Evolutionary conservation across 2,888 invertebrate species (phyloP).

Genomic region (Rhabditoides inermis): DNA sequence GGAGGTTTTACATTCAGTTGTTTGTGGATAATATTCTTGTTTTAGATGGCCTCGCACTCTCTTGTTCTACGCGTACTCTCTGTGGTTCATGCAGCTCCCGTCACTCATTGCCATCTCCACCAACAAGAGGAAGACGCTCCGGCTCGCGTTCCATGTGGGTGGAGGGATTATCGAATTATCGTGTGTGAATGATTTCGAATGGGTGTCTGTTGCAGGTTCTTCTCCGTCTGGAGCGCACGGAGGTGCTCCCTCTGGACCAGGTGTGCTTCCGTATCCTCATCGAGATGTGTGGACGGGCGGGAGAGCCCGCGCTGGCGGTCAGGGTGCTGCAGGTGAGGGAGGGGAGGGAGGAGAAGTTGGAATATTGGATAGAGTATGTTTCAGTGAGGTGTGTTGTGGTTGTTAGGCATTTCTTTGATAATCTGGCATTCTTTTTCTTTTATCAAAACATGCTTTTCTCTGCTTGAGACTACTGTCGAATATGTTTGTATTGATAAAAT

Average conservation of each 20-base stretch:
- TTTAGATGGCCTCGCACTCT: slow-evolving; percentile 50
- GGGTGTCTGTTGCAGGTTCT: slow-evolving; percentile 58
- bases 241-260: slow-evolving; percentile 44
- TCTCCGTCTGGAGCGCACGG: slow-evolving; percentile 73
- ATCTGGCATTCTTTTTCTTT: no score
- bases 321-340: slow-evolving; percentile 59
- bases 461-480: no score
- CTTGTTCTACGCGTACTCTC: slow-evolving; percentile 61
- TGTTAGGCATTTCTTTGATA: no score
- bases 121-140: slow-evolving; percentile 66
- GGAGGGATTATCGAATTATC: no score
- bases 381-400: no score
- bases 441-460: no score
- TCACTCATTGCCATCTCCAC: slow-evolving; percentile 63
- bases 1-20: no score
- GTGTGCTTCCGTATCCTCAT: slow-evolving; percentile 94
- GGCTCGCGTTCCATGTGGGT: slow-evolving; percentile 57
- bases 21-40: no score
- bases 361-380: no score
- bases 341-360: no score
- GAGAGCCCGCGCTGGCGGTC: slow-evolving; percentile 85
- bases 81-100: slow-evolving; percentile 92
- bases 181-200: neutral
- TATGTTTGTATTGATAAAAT: no score
- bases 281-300: slow-evolving; percentile 85